phyloP scores from a whole-genome alignment of 2,797 vertebrate species.

The Distichodus sexfasciatus region DNA sequence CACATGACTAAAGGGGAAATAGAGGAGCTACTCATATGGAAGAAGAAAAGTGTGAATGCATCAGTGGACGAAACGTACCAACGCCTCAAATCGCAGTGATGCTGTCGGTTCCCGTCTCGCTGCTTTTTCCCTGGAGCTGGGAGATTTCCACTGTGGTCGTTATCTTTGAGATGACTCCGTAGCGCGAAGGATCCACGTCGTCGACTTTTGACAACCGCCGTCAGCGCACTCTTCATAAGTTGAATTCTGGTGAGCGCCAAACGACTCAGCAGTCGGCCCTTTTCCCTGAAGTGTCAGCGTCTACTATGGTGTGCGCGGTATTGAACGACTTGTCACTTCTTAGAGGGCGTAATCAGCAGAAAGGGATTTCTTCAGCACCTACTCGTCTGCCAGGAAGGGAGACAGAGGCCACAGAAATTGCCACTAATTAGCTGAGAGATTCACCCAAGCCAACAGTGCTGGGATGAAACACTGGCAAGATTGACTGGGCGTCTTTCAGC shows the following conservation, averaged over 20 bases:
- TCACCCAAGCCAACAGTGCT: conserved; percentile 33
- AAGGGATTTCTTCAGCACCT: conserved; percentile 45
- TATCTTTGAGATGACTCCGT: not conserved
- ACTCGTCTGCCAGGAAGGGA: conserved; percentile 60
- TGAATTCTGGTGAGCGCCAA: conserved; percentile 17
- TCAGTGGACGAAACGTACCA: too few species aligned
- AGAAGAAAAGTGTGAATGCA: not conserved
- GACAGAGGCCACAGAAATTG: conserved; percentile 61
- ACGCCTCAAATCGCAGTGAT: too few species aligned
- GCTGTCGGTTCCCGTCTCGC: too few species aligned
- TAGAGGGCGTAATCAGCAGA: conserved; percentile 51
- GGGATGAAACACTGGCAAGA: conserved; percentile 32
- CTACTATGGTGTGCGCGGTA: conserved; percentile 1
- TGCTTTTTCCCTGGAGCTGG: not conserved
- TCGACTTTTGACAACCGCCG: conserved; percentile 20
- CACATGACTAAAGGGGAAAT: conserved; percentile 36
- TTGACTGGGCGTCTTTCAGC: conserved; percentile 40
- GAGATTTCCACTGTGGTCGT: not conserved
- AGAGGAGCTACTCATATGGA: not conserved
- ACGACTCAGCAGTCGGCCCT: conserved; percentile 15
- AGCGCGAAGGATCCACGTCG: conserved; percentile 3
- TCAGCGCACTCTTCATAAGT: conserved; percentile 7
- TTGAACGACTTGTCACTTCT: conserved; percentile 34
- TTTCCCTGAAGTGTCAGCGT: conserved; percentile 24
- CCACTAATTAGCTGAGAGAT: conserved; percentile 58